Percentiles rank a stretch among this genome's conserved stretches.
Conservation (phyloP, 2,888 invertebrate genomes). For the Catotricha subobsoleta region DNA sequence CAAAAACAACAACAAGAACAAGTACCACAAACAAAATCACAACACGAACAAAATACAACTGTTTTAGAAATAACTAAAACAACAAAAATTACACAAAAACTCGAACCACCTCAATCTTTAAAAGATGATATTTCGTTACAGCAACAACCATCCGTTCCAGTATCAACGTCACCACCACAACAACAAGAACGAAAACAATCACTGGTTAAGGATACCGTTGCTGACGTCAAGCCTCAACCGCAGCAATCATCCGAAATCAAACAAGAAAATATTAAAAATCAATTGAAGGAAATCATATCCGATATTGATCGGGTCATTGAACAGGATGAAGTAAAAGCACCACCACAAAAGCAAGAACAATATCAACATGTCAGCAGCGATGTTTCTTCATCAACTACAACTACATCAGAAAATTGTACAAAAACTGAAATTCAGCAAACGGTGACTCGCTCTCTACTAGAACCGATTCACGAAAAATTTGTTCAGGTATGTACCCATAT, state of each 20-base stretch:
- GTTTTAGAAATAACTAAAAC: not conserved
- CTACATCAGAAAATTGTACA: conserved; percentile 4
- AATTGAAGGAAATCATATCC: conserved; percentile 39
- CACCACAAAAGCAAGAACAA: conserved; percentile 13
- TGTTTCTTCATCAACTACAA: not conserved
- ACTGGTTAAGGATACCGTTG: not conserved
- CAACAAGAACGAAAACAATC: not conserved
- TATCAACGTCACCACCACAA: not conserved
- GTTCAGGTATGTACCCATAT: conserved; percentile 5
- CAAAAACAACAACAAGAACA: not conserved
- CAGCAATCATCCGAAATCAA: conserved; percentile 23
- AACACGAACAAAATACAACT: not conserved
- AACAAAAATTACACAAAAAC: not conserved
- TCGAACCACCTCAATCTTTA: not conserved
- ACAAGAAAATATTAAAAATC: conserved; percentile 36
- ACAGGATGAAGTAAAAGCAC: conserved; percentile 23
- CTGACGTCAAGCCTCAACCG: not conserved
- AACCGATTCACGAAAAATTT: conserved; percentile 1
- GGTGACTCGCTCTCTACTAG: not conserved
- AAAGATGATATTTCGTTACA: not conserved
- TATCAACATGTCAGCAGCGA: not conserved
- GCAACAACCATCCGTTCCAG: not conserved
- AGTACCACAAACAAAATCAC: not conserved
- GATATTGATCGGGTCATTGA: conserved; percentile 40
- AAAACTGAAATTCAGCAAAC: not conserved